Base-by-base conservation (phyloP, 2,797 vertebrate species). In the Sciurus carolinensis region DNA sequence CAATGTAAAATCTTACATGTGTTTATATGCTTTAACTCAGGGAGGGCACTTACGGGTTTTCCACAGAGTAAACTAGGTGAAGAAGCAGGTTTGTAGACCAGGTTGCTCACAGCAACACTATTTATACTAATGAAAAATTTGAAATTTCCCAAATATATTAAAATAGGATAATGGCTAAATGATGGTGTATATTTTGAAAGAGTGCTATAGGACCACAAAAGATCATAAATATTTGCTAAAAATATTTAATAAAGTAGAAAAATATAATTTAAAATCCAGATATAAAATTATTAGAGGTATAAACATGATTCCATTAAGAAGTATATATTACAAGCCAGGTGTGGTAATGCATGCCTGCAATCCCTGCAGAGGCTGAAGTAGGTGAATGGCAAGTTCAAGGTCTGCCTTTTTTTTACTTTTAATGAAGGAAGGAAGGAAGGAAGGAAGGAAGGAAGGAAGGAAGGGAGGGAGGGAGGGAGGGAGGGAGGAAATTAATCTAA, bases 241-340 rank as follows among this genome's bases (percentile, higher is more conserved):
- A 95, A 50, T 36, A 90, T 47, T n/a, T 79, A 87, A 50, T 81
- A 18, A 90, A 81, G 7, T 67, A 12, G 20, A 28, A 94, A 94
- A 95, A 76, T 59, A 50, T 75, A 92, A 66, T n/a, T 72, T 26
- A 59, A 75, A 75, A 66, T 14, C 24, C 79, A 47, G 36, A 85
- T 18, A 75, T 62, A 80, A 18, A 87, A 82, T 87, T 82, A 64
- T 33, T 54, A 84, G n/a, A 3, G 33, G 7, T 42, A 64, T 72
- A 67, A 67, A 69, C 12, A 66, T 28, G 39, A 69, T 85, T 80
- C 67, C 50, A 59, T 17, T 47, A 67, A n/a, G 6, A 88, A 33
- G 15, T 24, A 80, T 28, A 54, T 36, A 86, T 24, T 30, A 30
- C 6, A 64, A 66, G 30, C 28, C 30, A 66, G 4, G 13, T 30